Percentiles rank a stretch among this genome's conserved stretches.
Conservation (phyloP, 2,888 invertebrate genomes). For the Himalopsyche anomala region DNA sequence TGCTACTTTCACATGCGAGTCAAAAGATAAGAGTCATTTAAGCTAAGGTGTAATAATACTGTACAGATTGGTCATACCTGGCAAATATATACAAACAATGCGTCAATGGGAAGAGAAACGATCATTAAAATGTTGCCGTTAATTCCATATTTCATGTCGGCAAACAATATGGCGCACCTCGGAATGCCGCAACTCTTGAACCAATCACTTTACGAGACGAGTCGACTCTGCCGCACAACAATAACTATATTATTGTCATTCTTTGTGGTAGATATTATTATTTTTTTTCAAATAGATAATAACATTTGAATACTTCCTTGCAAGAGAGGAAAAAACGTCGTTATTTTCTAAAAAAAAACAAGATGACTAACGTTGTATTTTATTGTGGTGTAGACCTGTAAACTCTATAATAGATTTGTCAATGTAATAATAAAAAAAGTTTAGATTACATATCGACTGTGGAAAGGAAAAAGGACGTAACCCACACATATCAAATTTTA, state of each 20-base stretch:
- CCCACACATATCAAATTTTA: too few relatives aligned
- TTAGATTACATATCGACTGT: too few relatives aligned
- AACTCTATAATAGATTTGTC: too few relatives aligned
- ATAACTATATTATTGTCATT: conserved; percentile 22
- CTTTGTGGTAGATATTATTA: conserved; percentile 3
- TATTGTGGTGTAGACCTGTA: not conserved
- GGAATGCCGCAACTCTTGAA: conserved; percentile 34
- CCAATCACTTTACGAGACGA: conserved; percentile 21
- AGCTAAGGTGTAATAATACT: not conserved
- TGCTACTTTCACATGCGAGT: not conserved
- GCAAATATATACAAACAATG: conserved; percentile 45
- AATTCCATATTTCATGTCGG: conserved; percentile 62
- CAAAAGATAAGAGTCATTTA: not conserved
- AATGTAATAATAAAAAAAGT: too few relatives aligned
- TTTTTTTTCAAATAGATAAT: conserved; percentile 22
- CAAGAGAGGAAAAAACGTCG: not conserved
- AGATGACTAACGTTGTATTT: not conserved
- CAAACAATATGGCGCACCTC: conserved; percentile 53
- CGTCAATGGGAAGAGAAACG: conserved; percentile 50
- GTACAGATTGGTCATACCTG: conserved; percentile 22
- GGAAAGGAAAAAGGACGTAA: too few relatives aligned
- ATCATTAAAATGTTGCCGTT: conserved; percentile 56
- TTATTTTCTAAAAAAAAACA: not conserved
- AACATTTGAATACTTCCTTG: not conserved
- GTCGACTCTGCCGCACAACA: not conserved